A percentile compares a stretch with the other conserved stretches of the same genome.
phyloP scores from a whole-genome alignment of 2,888 invertebrate genomes.

The Bugula neritina region DNA sequence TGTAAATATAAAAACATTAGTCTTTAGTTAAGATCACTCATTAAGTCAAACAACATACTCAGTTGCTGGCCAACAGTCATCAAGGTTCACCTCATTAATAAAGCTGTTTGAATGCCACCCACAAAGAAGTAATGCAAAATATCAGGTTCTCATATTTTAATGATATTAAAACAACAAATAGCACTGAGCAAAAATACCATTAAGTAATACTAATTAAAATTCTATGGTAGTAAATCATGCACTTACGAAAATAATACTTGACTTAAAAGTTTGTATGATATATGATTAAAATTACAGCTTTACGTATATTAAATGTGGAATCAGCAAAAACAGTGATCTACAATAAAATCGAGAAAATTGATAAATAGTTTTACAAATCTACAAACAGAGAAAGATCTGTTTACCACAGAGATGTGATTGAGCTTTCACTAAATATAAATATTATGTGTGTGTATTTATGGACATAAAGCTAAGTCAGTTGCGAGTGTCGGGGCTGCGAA shows the following conservation, averaged over 20 bases:
- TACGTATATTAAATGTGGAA: no score
- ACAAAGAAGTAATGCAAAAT: not conserved
- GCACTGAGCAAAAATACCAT: not conserved
- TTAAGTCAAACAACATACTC: not conserved
- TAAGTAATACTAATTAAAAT: not conserved
- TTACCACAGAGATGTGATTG: not conserved
- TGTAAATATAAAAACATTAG: conserved; percentile 18
- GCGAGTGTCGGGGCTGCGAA: not conserved
- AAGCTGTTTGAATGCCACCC: not conserved
- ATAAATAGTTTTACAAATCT: no score
- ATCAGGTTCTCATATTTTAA: not conserved
- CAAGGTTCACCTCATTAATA: no score
- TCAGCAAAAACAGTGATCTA: not conserved
- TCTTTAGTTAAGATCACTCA: not conserved
- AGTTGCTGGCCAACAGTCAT: not conserved
- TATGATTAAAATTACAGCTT: no score
- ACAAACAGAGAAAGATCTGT: no score
- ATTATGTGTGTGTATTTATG: not conserved
- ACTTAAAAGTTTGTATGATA: no score
- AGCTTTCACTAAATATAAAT: not conserved
- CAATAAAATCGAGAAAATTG: no score
- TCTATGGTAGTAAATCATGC: not conserved
- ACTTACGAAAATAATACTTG: not conserved
- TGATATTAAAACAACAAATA: not conserved
- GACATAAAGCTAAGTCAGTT: not conserved